Evolutionary conservation across 2,113 vertebrate genomes (phyloP), one percentile per base, ranked within the genome.

Genomic region (Hymenochirus boettgeri): DNA sequence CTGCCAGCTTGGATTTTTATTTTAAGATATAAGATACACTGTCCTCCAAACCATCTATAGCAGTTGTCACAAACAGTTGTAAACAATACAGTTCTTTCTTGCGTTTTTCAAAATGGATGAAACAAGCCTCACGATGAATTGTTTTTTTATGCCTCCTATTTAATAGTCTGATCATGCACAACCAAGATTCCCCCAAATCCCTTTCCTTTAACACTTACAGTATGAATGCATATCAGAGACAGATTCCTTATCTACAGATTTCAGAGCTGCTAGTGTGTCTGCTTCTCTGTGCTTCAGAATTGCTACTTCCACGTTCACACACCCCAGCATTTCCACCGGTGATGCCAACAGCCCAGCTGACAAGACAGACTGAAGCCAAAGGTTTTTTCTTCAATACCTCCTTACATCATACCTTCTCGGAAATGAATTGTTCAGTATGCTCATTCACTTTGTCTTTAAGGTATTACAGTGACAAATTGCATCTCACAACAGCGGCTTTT

Each of bases 361-460:
- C 60, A 59, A 3, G 1, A 50, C 5, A 48, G 74, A 39, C 19
- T 71, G 76, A 71, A 58, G 57, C 27, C 1, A 79, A 76, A n/a
- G n/a, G 70, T 77, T 66, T 70, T 85, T 80, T 69, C 80, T 72
- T 26, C 29, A 3, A 79, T 83, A 88, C 85, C 86, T 88, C 79
- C 81, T 77, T 58, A 73, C 3, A 59, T 80, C 75, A 65, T 50
- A 64, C 75, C 79, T 76, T 62, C 12, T 5, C 23, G 70, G 64
- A 71, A 73, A 74, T 66, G 52, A 72, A 73, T 9, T 35, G 71
- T 73, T 80, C 72, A 78, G 74, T 5, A 71, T 73, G 55, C 75
- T 72, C 25, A 79, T 37, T 53, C 73, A 7, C 42, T 29, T 60
- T 56, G 51, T 71, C 73, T 80, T 73, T 6, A 35, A 74, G 76